Evolutionary conservation across 2,113 vertebrate species (phyloP).

Genomic region (Talpa occidentalis): DNA sequence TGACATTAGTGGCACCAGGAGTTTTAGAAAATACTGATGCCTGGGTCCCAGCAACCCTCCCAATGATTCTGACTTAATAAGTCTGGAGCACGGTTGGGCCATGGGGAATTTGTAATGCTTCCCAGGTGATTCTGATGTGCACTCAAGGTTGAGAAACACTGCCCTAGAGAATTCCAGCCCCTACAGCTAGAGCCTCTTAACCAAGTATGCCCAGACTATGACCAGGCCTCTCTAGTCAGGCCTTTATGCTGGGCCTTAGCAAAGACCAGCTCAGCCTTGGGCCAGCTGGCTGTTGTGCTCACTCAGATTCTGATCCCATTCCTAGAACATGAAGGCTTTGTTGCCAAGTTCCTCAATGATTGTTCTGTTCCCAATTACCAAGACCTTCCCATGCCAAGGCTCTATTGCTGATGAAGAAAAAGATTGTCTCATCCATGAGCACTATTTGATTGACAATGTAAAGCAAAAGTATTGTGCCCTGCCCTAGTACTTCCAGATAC

Average conservation of each 20-base stretch:
- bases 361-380: background rate
- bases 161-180: background rate
- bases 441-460: background rate
- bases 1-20: background rate
- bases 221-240: background rate
- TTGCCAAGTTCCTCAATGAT: background rate
- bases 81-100: background rate
- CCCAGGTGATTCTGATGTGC: background rate
- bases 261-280: background rate
- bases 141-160: background rate
- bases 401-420: constrained; percentile 15
- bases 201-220: background rate
- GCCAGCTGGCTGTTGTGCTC: background rate
- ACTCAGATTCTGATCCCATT: background rate
- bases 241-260: background rate
- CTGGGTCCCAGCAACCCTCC: background rate
- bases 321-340: background rate
- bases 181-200: background rate
- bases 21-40: background rate
- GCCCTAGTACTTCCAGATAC: background rate
- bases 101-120: background rate
- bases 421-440: background rate
- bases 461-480: background rate
- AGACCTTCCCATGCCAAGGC: background rate
- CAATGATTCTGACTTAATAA: constrained; percentile 15